Percentiles rank a stretch among this genome's conserved stretches.
Conservation (phyloP, 1,140 invertebrate species). For the Magallana angulata region DNA sequence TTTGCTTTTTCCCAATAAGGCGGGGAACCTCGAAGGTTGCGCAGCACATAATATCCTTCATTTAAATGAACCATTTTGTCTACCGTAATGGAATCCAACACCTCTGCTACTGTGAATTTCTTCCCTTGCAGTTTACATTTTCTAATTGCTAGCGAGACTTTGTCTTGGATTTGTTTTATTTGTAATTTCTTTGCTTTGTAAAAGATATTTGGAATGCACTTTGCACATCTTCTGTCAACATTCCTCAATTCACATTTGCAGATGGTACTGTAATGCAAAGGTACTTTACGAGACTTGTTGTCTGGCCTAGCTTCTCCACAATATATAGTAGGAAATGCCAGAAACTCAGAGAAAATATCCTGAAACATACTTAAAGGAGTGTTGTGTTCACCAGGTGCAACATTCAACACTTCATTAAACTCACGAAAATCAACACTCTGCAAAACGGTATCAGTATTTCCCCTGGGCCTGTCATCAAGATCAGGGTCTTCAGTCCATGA, state of each 20-base stretch:
- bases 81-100: slow-evolving; percentile 5
- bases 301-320: slow-evolving; percentile 55
- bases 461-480: slow-evolving; percentile 14
- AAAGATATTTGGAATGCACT: slow-evolving; percentile 60
- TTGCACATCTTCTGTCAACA: slow-evolving; percentile 58
- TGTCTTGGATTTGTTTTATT: slow-evolving; percentile 58
- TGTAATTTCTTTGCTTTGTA: slow-evolving; percentile 63
- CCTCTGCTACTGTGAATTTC: slow-evolving; percentile 52
- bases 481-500: not conserved
- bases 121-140: slow-evolving; percentile 44
- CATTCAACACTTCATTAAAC: not conserved
- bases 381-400: slow-evolving; percentile 51
- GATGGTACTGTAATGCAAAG: slow-evolving; percentile 55
- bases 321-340: slow-evolving; percentile 61
- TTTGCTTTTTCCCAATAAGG: slow-evolving; percentile 60
- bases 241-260: slow-evolving; percentile 59
- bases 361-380: slow-evolving; percentile 54
- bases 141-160: slow-evolving; percentile 55
- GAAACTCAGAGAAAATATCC: slow-evolving; percentile 52
- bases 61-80: slow-evolving; percentile 55
- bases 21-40: slow-evolving; percentile 56
- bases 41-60: slow-evolving; percentile 63
- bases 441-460: slow-evolving; percentile 20
- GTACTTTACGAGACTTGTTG: slow-evolving; percentile 40
- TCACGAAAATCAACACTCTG: not conserved